These are phyloP conservation scores for Astropecten irregularis DNA, from an alignment of 53 echinoderm and acorn worm genomes.

Conservation along the genomic window DNA sequence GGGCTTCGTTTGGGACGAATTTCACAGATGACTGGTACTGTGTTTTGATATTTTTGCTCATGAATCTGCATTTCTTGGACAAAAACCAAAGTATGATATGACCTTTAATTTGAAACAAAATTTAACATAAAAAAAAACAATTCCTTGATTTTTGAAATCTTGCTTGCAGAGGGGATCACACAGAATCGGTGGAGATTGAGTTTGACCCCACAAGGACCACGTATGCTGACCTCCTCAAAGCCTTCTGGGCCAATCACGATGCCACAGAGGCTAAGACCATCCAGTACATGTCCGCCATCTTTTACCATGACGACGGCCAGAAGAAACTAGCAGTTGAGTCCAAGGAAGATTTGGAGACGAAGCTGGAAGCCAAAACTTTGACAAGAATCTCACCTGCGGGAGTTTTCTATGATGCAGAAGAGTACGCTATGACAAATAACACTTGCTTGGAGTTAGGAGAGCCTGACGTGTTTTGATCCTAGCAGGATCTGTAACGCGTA, in stretches of 20 bases:
- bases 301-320: constrained; percentile 71
- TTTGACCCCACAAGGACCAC: constrained; percentile 69
- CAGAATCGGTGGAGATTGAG: constrained; percentile 80
- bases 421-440: too few species aligned
- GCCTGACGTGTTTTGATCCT: too few species aligned
- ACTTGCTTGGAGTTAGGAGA: too few species aligned
- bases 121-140: too few species aligned
- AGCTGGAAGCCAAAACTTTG: constrained; percentile 24
- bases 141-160: too few species aligned
- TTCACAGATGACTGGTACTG: too few species aligned
- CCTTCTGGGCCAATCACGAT: constrained; percentile 75
- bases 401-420: constrained; percentile 78
- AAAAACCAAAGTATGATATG: too few species aligned
- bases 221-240: constrained; percentile 48
- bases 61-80: too few species aligned
- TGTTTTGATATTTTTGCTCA: too few species aligned
- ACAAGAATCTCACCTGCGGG: constrained; percentile 69
- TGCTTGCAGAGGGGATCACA: constrained; percentile 68
- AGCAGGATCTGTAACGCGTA: too few species aligned
- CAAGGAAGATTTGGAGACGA: constrained; percentile 37
- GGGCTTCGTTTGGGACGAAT: too few species aligned
- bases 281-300: constrained; percentile 89
- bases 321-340: constrained; percentile 51
- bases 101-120: too few species aligned
- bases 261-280: constrained; percentile 60